Evolutionary conservation across 2,888 invertebrate species (phyloP), one percentile per base, ranked within the genome.

Genomic region (Drosophila aldrichi): DNA sequence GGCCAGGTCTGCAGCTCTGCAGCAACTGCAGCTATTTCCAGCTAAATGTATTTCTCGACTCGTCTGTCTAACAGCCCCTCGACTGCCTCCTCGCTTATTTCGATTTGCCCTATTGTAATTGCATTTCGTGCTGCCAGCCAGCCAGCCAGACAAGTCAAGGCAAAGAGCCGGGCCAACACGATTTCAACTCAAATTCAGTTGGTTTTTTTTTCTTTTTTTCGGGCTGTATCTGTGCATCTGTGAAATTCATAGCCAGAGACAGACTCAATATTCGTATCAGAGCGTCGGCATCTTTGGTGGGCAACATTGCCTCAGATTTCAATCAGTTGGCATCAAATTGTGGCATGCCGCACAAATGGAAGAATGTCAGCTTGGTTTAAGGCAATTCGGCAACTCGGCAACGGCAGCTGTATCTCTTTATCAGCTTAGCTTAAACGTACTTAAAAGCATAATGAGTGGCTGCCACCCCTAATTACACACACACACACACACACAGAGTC

Each of bases 281-380:
- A 59, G 48, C 59, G 74, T 77, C 82, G 86, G 89, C 89, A 87
- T 87, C 86, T 84, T 85, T 82, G 89, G 88, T 85, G 79, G 88
- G 74, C 49, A 18, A 7, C 32, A 49, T 49, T 49, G 49, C 56
- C 67, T 79, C 76, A 57, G 84, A 89, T 89, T 84, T 78, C 81
- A 87, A 84, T 89, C 84, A 81, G 81, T 64, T 64, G 69, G 66
- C 83, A 77, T 71, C 74, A 49, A 70, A 69, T 70, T 74, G 81
- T 68, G 72, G 61, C 65, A 83, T 74, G 69, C 59, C 62, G 46
- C 60, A 65, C 32, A 22, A 63, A 74, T 63, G 82, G 67, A 70
- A 79, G 67, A 70, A 79, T 82, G 57, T 54, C 68, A 38, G 49
- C 61, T 65, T 58, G 66, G 52, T 7, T 34, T 32, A 29, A 29